Evolutionary conservation across 2,888 invertebrate genomes (phyloP).

Genomic region (Smittia aterrima): DNA sequence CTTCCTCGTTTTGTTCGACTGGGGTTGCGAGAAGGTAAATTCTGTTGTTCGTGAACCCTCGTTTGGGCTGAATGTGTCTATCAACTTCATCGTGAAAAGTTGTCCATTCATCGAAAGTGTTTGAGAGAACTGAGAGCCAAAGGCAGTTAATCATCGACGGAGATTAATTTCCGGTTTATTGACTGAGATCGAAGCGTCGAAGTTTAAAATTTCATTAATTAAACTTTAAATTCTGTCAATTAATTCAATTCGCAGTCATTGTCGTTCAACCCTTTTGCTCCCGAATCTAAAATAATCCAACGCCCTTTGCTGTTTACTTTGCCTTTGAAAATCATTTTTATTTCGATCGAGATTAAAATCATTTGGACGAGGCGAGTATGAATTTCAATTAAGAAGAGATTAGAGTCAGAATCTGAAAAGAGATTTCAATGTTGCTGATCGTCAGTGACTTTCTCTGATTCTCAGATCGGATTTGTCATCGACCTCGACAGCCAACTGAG

Average conservation of each 20-base stretch:
- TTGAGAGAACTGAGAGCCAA: not conserved
- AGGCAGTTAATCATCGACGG: not conserved
- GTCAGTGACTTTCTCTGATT: not conserved
- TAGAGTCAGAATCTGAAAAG: not conserved
- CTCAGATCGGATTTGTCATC: not conserved
- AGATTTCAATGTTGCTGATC: not conserved
- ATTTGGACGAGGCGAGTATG: not conserved
- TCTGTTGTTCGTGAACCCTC: not conserved
- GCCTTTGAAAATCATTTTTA: not conserved
- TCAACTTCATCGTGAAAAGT: not conserved
- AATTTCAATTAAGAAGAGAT: not conserved
- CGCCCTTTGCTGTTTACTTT: not conserved
- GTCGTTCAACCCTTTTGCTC: not conserved
- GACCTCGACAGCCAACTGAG: not conserved
- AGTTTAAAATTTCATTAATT: not conserved
- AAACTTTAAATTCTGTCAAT: constrained; percentile 7
- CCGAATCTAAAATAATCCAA: not conserved
- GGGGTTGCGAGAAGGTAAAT: constrained; percentile 5
- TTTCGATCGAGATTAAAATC: constrained; percentile 1
- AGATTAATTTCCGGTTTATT: constrained; percentile 11
- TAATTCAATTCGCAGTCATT: not conserved
- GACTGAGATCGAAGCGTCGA: not conserved
- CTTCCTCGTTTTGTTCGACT: not conserved
- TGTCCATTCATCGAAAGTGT: not conserved
- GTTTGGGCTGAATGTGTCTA: not conserved